Evolutionary conservation across 92 coral and sea anemone species (phyloP).

Genomic region (Phenganax marumi): DNA sequence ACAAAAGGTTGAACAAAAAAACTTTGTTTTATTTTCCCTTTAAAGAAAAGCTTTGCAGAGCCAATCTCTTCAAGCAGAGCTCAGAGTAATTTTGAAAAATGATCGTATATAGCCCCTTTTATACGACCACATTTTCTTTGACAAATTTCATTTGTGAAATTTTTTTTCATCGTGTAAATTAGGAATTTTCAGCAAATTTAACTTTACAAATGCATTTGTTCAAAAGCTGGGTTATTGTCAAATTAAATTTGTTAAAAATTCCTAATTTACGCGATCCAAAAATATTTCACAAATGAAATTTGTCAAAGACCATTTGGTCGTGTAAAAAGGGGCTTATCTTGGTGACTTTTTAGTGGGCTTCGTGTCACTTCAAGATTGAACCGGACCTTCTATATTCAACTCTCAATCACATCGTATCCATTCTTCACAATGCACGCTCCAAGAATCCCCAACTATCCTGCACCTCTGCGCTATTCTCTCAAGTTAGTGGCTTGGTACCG

Average conservation of each 20-base stretch:
- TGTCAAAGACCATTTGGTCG: no score
- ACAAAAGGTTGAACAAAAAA: slow-evolving; percentile 18
- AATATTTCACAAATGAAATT: no score
- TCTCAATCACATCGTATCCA: slow-evolving; percentile 65
- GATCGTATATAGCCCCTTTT: neutral
- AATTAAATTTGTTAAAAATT: no score
- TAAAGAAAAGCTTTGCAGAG: neutral
- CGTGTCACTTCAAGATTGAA: slow-evolving; percentile 73
- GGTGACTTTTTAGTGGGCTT: slow-evolving; percentile 72
- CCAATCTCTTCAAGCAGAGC: neutral
- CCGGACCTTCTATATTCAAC: slow-evolving; percentile 66
- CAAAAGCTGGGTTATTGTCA: no score
- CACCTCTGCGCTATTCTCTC: slow-evolving; percentile 81
- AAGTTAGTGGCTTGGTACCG: slow-evolving; percentile 71
- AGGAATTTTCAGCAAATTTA: no score
- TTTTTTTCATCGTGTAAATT: no score
- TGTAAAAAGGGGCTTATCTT: no score
- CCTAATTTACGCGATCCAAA: no score
- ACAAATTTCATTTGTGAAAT: no score
- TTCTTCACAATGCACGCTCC: slow-evolving; percentile 67
- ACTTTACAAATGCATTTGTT: no score
- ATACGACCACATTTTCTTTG: no score
- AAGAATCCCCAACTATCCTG: slow-evolving; percentile 82
- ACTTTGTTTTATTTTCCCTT: neutral
- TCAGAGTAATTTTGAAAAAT: neutral